A percentile compares a stretch with the other conserved stretches of the same genome.
Conservation (phyloP, 2,888 invertebrate genomes). For the Apoda limacodes region DNA sequence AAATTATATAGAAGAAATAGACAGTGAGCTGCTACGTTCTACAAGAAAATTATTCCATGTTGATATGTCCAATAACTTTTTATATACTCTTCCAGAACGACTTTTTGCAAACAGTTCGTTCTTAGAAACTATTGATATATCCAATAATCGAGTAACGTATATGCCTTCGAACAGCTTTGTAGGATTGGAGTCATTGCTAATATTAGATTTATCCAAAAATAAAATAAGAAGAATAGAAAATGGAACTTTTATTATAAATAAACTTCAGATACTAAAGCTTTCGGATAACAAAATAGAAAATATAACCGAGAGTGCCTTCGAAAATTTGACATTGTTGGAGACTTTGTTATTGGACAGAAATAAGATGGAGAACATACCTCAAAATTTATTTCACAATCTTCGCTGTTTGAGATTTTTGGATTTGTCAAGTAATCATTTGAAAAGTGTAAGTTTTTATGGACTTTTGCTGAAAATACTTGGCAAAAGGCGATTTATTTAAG, state of each 20-base stretch:
- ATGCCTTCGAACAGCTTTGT: constrained; percentile 70
- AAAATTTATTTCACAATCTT: constrained; percentile 56
- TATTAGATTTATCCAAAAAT: constrained; percentile 79
- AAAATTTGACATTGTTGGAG: constrained; percentile 60
- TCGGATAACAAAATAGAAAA: constrained; percentile 76
- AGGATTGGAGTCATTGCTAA: constrained; percentile 69
- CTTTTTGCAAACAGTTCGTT: constrained; percentile 70
- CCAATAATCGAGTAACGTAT: constrained; percentile 72
- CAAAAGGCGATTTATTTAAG: too few relatives aligned
- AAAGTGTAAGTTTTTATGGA: constrained; percentile 43
- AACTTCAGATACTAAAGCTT: constrained; percentile 73
- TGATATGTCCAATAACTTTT: constrained; percentile 75
- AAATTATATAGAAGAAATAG: constrained; percentile 74
- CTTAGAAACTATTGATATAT: constrained; percentile 73
- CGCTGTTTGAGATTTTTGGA: constrained; percentile 63
- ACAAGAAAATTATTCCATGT: constrained; percentile 75
- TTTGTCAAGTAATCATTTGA: constrained; percentile 65
- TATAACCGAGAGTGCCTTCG: constrained; percentile 68
- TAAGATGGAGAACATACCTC: constrained; percentile 57
- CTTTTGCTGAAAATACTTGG: too few relatives aligned
- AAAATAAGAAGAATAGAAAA: constrained; percentile 70
- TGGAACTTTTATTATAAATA: constrained; percentile 67
- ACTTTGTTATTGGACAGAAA: constrained; percentile 68
- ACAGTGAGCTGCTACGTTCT: constrained; percentile 65
- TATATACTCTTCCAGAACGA: constrained; percentile 67